phyloP scores from a whole-genome alignment of 2,888 invertebrate species.

The Scrobipalpa atriplicella region DNA sequence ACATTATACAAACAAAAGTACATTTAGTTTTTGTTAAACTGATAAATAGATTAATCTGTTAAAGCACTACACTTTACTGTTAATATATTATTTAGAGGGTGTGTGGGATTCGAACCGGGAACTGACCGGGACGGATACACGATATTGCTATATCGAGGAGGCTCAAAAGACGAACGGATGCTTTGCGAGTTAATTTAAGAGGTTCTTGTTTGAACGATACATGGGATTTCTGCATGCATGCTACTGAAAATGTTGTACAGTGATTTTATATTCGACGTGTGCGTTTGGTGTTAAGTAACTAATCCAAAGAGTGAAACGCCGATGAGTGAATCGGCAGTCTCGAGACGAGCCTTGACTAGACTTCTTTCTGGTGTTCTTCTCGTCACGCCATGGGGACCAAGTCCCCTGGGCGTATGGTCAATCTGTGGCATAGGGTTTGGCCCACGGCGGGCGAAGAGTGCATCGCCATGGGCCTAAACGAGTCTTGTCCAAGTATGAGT shows the following conservation, averaged over 20 bases:
- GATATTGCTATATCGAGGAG: constrained; percentile 68
- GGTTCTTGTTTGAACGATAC: constrained; percentile 54
- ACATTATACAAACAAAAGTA: constrained; percentile 62
- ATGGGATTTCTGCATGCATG: constrained; percentile 59
- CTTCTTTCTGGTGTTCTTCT: constrained; percentile 19
- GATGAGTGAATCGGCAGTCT: constrained; percentile 51
- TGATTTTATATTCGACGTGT: constrained; percentile 49
- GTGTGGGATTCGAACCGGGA: constrained; percentile 66
- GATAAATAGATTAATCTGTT: constrained; percentile 74
- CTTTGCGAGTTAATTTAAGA: constrained; percentile 63
- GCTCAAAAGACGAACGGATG: constrained; percentile 64
- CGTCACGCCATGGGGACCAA: too few species aligned
- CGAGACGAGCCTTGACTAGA: constrained; percentile 51
- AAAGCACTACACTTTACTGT: constrained; percentile 58
- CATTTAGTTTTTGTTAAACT: constrained; percentile 73
- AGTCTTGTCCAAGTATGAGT: too few species aligned
- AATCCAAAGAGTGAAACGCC: constrained; percentile 65
- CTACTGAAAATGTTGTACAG: constrained; percentile 51
- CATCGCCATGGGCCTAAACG: too few species aligned
- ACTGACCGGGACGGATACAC: constrained; percentile 55
- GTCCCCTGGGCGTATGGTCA: too few species aligned
- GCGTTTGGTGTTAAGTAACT: constrained; percentile 65
- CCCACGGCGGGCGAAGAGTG: too few species aligned
- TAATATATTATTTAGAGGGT: constrained; percentile 63
- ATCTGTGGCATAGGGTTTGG: too few species aligned